Evolutionary conservation across 2,888 invertebrate species (phyloP).

Genomic region (Petrophora chlorosata): DNA sequence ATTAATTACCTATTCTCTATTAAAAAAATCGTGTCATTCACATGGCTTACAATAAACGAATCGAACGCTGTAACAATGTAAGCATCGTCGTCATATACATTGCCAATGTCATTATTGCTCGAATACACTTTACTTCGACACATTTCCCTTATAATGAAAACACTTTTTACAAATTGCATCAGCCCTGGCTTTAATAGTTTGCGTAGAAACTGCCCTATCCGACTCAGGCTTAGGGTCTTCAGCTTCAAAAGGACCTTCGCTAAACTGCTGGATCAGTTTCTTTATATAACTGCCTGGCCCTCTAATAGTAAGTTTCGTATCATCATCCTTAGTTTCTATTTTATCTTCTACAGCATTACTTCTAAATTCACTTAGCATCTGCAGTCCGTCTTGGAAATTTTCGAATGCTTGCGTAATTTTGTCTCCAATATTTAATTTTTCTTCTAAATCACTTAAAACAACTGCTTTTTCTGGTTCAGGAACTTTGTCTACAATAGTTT

Average conservation of each 20-base stretch:
- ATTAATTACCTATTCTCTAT: too few species aligned
- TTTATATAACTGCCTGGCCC: slow-evolving; percentile 78
- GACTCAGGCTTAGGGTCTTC: slow-evolving; percentile 71
- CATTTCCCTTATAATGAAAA: slow-evolving; percentile 76
- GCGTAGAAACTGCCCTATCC: slow-evolving; percentile 61
- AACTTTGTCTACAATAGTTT: slow-evolving; percentile 41
- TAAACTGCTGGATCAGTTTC: slow-evolving; percentile 78
- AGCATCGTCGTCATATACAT: slow-evolving; percentile 3
- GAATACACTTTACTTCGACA: slow-evolving; percentile 54
- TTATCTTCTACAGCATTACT: slow-evolving; percentile 44
- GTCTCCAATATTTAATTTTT: slow-evolving; percentile 67
- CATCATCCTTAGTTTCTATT: slow-evolving; percentile 40
- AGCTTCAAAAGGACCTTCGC: slow-evolving; percentile 71
- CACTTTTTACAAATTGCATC: slow-evolving; percentile 81
- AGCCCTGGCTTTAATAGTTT: slow-evolving; percentile 69
- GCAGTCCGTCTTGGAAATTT: slow-evolving; percentile 70
- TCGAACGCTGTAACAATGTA: neutral
- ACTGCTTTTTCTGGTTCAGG: slow-evolving; percentile 40
- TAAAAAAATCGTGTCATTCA: too few species aligned
- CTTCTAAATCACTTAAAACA: slow-evolving; percentile 60
- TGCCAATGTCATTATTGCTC: slow-evolving; percentile 14
- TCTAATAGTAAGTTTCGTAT: slow-evolving; percentile 68
- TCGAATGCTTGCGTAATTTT: slow-evolving; percentile 66
- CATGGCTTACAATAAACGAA: too few species aligned
- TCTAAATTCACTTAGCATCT: slow-evolving; percentile 58